Conservation (phyloP, 92 coral and sea anemone genomes). For the Phenganax marumi region DNA sequence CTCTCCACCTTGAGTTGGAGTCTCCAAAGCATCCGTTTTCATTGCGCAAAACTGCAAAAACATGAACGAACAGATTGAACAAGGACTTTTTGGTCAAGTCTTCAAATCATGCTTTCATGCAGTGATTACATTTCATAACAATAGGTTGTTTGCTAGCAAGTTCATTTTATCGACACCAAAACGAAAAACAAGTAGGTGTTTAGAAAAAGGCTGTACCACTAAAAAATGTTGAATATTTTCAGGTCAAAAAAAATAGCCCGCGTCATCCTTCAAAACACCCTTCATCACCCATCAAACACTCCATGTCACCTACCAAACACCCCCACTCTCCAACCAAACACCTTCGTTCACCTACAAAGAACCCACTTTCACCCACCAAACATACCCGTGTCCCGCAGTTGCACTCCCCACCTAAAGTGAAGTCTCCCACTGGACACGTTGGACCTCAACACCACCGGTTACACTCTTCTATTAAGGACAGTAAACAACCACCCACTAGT, state of each 20-base stretch:
- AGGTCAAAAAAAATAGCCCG: slow-evolving; percentile 21
- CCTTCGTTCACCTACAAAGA: not conserved
- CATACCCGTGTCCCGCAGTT: not conserved
- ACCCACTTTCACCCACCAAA: slow-evolving; percentile 6
- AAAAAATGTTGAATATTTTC: no score
- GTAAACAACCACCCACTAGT: not conserved
- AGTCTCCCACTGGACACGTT: slow-evolving; percentile 32
- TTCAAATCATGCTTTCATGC: not conserved
- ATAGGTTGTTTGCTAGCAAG: no score
- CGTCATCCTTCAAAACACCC: not conserved
- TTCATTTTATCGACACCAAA: no score
- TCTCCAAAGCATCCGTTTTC: no score
- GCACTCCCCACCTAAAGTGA: slow-evolving; percentile 23
- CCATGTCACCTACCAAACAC: slow-evolving; percentile 10
- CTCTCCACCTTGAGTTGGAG: no score
- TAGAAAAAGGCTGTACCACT: no score
- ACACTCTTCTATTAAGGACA: slow-evolving; percentile 28
- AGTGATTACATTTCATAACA: no score
- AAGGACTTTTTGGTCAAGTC: no score
- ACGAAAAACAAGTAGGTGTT: no score
- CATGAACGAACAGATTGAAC: no score
- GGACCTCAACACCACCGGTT: slow-evolving; percentile 3
- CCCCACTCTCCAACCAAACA: slow-evolving; percentile 8
- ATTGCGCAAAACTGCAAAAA: no score
- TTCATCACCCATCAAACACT: not conserved